Evolutionary conservation across 2,888 invertebrate species (phyloP), one percentile per base, ranked within the genome.

Genomic region (Acronicta leporina): DNA sequence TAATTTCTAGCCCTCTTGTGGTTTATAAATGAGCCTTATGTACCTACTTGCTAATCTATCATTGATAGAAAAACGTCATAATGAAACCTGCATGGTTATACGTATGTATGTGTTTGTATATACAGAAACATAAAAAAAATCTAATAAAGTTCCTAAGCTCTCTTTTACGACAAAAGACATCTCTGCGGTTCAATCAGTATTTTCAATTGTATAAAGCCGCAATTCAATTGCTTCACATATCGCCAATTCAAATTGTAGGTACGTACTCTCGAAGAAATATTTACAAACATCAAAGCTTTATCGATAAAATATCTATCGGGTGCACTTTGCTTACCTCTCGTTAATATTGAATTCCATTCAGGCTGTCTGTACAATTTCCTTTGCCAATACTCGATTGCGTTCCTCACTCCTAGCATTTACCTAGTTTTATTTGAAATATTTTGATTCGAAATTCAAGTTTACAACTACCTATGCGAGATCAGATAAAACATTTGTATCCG

Each of bases 401-500:
- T 43, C 35, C 14, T 33, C 40, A 20, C 27, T 9, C 5, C 14
- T 13, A 15, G 25, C 27, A 42, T 11, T 49, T 48, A 30, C 13
- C 44, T 11, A 0, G 15, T 14, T 30, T 41, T 14, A 15, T 16
- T 25, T 30, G n/a, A n/a, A n/a, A 20, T 20, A 20, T 7, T 16
- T 33, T 47, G 33, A 0, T 35, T 33, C 13, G 7, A 35, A 35
- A 38, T 38, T 38, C n/a, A 45, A 20, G 8, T 62, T 25, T 27
- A 15, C 33, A 58, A 40, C 45, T 6, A n/a, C n/a, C n/a, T n/a
- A 42, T 48, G 42, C 43, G 43, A 43, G 38, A 20, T 47, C 5
- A 27, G 33, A 15, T 9, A 52, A 64, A 74, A 59, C 62, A 45
- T 14, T 64, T 8, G 50, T 58, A 40, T 65, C 68, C 62, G 67